A percentile compares a stretch with the other conserved stretches of the same genome.
phyloP scores from a whole-genome alignment of 2,113 vertebrate genomes.

The Athene noctua region DNA sequence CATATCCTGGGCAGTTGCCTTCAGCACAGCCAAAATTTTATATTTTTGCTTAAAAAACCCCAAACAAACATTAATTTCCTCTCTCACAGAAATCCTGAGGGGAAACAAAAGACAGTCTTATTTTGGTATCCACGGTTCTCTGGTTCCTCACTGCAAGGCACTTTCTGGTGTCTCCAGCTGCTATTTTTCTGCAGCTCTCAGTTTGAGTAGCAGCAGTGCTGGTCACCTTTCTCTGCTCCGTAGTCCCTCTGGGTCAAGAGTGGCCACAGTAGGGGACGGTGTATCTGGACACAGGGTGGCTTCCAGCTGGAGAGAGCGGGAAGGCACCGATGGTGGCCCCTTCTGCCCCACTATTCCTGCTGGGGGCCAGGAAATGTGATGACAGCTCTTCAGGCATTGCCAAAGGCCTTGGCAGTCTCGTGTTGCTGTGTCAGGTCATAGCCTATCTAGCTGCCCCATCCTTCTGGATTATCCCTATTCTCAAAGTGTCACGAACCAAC shows the following conservation, averaged over 20 bases:
- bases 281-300: neutral
- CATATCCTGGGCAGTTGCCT: neutral
- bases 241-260: neutral
- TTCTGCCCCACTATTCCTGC: neutral
- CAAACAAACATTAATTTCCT: neutral
- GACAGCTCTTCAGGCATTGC: neutral
- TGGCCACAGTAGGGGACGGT: neutral
- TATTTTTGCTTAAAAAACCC: neutral
- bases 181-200: neutral
- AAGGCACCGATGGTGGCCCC: accelerated
- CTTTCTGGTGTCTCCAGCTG: neutral
- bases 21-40: neutral
- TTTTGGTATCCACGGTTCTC: neutral
- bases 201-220: neutral
- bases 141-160: neutral
- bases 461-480: neutral
- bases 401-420: neutral
- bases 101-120: neutral
- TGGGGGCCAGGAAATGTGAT: neutral
- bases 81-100: neutral
- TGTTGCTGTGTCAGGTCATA: neutral
- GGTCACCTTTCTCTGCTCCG: neutral
- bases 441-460: accelerated
- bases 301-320: neutral
- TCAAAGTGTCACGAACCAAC: neutral